Evolutionary conservation across 2,113 vertebrate species (phyloP).

Genomic region (Pungitius pungitius): DNA sequence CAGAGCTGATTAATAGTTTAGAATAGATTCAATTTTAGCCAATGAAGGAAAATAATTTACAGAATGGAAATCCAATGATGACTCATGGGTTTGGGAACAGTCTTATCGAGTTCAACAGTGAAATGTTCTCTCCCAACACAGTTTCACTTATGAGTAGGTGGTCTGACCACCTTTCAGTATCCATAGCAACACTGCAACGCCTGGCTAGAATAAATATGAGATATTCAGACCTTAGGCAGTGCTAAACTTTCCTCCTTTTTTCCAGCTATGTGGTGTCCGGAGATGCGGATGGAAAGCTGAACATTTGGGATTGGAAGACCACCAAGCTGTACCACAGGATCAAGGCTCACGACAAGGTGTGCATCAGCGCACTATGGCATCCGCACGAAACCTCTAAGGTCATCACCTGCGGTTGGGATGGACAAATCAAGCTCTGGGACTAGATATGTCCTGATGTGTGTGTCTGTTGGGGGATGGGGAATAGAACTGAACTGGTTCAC

Average conservation of each 20-base stretch:
- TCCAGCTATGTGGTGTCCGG: slow-evolving; percentile 97
- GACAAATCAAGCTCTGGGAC: slow-evolving; percentile 98
- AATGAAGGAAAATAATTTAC: background rate
- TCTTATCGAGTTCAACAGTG: background rate
- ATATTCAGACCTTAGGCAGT: slow-evolving; percentile 33
- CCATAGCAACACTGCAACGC: slow-evolving; percentile 56
- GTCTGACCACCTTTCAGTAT: slow-evolving; percentile 29
- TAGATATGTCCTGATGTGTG: slow-evolving; percentile 53
- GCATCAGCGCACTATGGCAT: slow-evolving; percentile 97
- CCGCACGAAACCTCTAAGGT: slow-evolving; percentile 99
- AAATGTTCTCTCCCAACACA: slow-evolving; percentile 22
- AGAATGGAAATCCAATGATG: background rate
- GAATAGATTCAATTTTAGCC: background rate
- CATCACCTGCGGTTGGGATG: slow-evolving; percentile 98
- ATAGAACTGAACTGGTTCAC: slow-evolving; percentile 15
- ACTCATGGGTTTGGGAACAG: background rate
- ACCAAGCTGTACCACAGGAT: slow-evolving; percentile 98
- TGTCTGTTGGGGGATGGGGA: background rate
- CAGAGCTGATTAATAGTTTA: background rate
- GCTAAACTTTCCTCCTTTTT: background rate
- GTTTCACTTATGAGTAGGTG: slow-evolving; percentile 31
- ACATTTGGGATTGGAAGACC: slow-evolving; percentile 99
- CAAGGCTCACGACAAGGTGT: slow-evolving; percentile 98
- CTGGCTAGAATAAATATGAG: slow-evolving; percentile 14
- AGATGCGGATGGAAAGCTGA: slow-evolving; percentile 98